Conservation (phyloP, 2,888 invertebrate species). For the Saturnia pavonia region DNA sequence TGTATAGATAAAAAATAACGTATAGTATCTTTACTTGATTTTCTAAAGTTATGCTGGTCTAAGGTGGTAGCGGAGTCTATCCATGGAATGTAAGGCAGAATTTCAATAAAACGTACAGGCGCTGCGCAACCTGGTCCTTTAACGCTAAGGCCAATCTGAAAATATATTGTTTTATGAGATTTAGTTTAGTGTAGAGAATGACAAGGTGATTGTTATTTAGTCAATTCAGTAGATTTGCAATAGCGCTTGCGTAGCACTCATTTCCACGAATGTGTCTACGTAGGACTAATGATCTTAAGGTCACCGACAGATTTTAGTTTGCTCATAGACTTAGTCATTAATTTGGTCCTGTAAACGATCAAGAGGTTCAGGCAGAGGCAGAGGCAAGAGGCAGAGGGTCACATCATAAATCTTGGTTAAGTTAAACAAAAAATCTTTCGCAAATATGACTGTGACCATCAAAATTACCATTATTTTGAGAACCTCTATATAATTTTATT, state of each 20-base stretch:
- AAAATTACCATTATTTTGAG: too few relatives aligned
- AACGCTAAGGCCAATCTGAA: constrained; percentile 57
- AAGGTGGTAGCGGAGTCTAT: constrained; percentile 39
- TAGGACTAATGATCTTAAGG: too few relatives aligned
- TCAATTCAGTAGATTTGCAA: background rate
- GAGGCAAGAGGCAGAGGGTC: too few relatives aligned
- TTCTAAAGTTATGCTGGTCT: constrained; percentile 1
- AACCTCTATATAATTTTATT: too few relatives aligned
- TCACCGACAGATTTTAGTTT: too few relatives aligned
- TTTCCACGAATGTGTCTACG: background rate
- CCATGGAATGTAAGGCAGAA: constrained; percentile 48
- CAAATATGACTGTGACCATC: too few relatives aligned
- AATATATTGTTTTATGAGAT: background rate
- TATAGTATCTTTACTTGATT: background rate
- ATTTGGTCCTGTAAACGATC: too few relatives aligned
- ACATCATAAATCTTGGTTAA: too few relatives aligned
- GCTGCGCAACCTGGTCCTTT: constrained; percentile 57
- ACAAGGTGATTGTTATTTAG: background rate
- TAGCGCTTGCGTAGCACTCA: background rate
- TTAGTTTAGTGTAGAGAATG: background rate
- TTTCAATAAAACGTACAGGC: constrained; percentile 51
- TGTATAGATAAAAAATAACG: too few relatives aligned
- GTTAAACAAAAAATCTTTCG: too few relatives aligned
- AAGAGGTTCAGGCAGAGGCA: too few relatives aligned
- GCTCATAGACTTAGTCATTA: too few relatives aligned